Conservation (phyloP, 2,113 vertebrate species). For the Muntiacus muntjak region DNA sequence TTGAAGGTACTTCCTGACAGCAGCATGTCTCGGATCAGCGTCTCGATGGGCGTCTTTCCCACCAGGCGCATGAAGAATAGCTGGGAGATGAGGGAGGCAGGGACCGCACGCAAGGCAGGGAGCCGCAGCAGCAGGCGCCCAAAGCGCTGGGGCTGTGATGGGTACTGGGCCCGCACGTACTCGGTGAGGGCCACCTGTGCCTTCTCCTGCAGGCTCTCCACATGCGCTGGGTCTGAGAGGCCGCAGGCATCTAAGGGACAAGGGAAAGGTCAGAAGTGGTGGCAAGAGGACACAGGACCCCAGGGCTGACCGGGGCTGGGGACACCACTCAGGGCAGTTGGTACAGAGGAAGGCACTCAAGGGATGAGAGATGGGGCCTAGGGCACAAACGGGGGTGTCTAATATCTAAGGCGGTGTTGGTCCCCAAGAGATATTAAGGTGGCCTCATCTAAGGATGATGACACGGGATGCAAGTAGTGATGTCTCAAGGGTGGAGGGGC, state of each 20-base stretch:
- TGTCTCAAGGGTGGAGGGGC: not conserved
- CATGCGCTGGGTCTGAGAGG: constrained; percentile 90
- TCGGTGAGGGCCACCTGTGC: constrained; percentile 95
- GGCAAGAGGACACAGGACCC: accelerated
- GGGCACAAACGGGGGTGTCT: not conserved
- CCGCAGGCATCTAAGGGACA: constrained; percentile 89
- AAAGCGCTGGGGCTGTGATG: constrained; percentile 92
- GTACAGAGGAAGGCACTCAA: no score
- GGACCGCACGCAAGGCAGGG: constrained; percentile 92
- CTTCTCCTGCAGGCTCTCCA: constrained; percentile 96
- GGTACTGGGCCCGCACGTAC: constrained; percentile 93
- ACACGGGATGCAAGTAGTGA: not conserved
- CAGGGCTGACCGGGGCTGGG: not conserved
- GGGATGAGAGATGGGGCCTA: not conserved
- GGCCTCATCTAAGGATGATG: not conserved
- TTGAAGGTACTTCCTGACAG: constrained; percentile 95
- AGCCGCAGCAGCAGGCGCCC: constrained; percentile 92
- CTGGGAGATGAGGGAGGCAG: constrained; percentile 94
- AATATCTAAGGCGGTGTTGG: not conserved
- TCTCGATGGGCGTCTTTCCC: constrained; percentile 96
- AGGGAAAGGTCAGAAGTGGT: not conserved
- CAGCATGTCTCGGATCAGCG: constrained; percentile 97
- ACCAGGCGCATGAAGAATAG: constrained; percentile 98
- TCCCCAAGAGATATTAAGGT: not conserved
- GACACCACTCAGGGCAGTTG: not conserved